Percentiles rank a stretch among this genome's conserved stretches.
These are phyloP conservation scores for Yponomeuta evonymella DNA, from an alignment of 2,888 invertebrate genomes.

Conservation along the genomic window DNA sequence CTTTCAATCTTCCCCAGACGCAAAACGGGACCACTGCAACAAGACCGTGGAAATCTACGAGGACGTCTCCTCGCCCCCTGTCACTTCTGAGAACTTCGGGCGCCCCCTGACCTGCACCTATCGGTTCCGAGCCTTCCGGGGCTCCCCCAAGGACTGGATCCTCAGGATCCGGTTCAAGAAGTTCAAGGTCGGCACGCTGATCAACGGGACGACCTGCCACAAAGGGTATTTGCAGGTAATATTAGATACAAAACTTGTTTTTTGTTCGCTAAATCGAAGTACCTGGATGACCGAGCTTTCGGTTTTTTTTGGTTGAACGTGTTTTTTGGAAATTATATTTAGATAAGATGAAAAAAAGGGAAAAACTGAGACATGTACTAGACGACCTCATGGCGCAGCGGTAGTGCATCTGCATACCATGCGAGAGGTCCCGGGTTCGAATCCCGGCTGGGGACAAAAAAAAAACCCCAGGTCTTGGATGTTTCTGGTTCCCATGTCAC, in stretches of 20 bases:
- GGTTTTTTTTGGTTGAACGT: too few species aligned
- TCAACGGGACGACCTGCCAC: constrained; percentile 91
- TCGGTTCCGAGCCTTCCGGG: constrained; percentile 90
- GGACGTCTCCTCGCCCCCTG: constrained; percentile 91
- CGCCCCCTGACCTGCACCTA: constrained; percentile 93
- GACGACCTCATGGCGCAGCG: too few species aligned
- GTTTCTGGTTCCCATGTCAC: too few species aligned
- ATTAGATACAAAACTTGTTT: constrained; percentile 4
- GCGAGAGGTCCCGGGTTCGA: too few species aligned
- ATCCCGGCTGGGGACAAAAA: too few species aligned
- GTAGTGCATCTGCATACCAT: too few species aligned
- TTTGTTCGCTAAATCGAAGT: too few species aligned
- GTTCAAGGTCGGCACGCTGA: constrained; percentile 91
- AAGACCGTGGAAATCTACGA: constrained; percentile 96
- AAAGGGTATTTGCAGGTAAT: constrained; percentile 91
- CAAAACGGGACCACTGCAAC: constrained; percentile 91
- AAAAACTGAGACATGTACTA: too few species aligned
- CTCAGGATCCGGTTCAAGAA: constrained; percentile 92
- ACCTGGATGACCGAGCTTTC: too few species aligned
- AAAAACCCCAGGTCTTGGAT: too few species aligned
- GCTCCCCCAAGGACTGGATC: constrained; percentile 93
- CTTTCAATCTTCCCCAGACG: constrained; percentile 58
- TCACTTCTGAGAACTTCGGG: constrained; percentile 87
- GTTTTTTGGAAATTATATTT: too few species aligned
- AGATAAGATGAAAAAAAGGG: too few species aligned